Conservation (phyloP, 1,140 invertebrate genomes). For the Triops cancriformis region DNA sequence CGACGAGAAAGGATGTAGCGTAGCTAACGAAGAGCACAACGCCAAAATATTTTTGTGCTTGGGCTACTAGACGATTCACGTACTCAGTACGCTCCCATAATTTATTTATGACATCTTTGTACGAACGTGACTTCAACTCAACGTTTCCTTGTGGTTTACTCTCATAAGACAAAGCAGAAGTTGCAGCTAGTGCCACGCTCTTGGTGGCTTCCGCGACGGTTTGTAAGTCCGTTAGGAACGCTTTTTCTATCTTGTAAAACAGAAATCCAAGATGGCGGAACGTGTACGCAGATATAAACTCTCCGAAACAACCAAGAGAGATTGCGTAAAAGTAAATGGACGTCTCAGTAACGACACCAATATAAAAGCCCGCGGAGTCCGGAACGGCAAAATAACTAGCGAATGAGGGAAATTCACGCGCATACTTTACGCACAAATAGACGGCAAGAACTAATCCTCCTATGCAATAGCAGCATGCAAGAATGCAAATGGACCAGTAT, state of each 20-base stretch:
- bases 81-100: not conserved
- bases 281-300: not conserved
- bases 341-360: too few relatives aligned
- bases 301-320: not conserved
- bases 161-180: not conserved
- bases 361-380: too few relatives aligned
- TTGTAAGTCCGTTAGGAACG: not conserved
- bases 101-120: not conserved
- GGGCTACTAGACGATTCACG: not conserved
- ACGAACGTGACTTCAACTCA: not conserved
- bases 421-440: not conserved
- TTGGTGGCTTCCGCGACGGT: not conserved
- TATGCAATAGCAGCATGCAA: not conserved
- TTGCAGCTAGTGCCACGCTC: not conserved
- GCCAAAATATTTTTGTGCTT: not conserved
- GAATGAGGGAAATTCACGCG: not conserved
- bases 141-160: not conserved
- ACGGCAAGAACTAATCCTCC: not conserved
- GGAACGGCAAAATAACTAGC: not conserved
- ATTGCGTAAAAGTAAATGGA: not conserved
- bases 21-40: not conserved
- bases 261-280: not conserved
- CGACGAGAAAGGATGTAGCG: not conserved
- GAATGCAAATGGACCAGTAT: not conserved
- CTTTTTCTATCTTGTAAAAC: not conserved